phyloP scores from a whole-genome alignment of 2,797 vertebrate species.

The Notoglanidium macrostoma region DNA sequence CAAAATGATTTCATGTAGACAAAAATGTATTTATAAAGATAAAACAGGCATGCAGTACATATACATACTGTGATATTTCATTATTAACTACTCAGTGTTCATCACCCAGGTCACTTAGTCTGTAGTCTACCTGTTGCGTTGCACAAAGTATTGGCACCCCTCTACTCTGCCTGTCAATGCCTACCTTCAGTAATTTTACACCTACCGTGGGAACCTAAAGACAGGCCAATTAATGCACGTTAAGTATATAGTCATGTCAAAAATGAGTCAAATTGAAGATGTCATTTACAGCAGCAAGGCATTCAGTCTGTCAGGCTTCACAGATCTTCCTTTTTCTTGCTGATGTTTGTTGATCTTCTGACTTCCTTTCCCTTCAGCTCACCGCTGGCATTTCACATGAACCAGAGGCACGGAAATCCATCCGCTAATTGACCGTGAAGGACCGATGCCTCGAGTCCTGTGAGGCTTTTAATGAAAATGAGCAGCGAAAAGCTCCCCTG shows the following conservation, averaged over 20 bases:
- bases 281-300: not conserved
- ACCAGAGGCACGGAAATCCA: not conserved
- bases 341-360: not conserved
- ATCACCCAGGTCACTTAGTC: not conserved
- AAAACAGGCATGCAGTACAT: not conserved
- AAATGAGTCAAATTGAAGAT: not conserved
- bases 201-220: not conserved
- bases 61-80: not conserved
- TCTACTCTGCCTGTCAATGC: not conserved
- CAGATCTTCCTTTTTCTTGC: not conserved
- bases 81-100: not conserved
- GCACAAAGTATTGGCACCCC: not conserved
- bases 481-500: constrained; percentile 16
- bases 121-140: not conserved
- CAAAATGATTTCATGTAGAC: not conserved
- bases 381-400: not conserved
- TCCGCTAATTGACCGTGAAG: constrained; percentile 8
- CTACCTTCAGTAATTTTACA: not conserved
- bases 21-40: not conserved
- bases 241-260: not conserved
- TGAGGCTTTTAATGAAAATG: constrained; percentile 32
- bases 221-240: not conserved
- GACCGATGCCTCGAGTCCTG: not conserved
- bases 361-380: not conserved
- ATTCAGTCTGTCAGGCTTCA: not conserved